Percentiles rank a stretch among this genome's conserved stretches.
These are phyloP conservation scores for Antigone vipio DNA, from an alignment of 2,113 vertebrate genomes.

Conservation along the genomic window DNA sequence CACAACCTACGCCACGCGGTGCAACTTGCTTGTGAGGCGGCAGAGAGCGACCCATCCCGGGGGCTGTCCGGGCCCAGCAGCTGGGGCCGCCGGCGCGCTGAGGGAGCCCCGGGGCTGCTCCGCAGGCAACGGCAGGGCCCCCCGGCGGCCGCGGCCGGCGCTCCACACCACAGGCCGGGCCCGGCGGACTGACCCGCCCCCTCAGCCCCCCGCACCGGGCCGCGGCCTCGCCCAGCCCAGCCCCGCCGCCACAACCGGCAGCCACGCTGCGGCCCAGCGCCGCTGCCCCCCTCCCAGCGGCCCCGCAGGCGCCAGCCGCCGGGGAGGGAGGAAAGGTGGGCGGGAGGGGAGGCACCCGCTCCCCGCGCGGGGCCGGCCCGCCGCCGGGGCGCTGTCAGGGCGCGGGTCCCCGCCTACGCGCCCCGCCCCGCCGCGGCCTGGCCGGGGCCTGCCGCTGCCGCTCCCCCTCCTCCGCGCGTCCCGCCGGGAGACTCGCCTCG, in stretches of 20 bases:
- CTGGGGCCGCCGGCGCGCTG: neutral
- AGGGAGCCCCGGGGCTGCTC: neutral
- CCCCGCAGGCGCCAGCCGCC: neutral
- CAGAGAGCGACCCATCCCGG: neutral
- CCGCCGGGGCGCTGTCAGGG: neutral
- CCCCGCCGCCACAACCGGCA: neutral
- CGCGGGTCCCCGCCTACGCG: neutral
- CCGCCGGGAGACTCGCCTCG: slow-evolving; percentile 52
- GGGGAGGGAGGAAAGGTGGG: neutral
- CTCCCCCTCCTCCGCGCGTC: slow-evolving; percentile 45
- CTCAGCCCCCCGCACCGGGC: neutral
- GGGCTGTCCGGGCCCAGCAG: neutral
- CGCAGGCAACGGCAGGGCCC: neutral
- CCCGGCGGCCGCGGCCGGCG: neutral
- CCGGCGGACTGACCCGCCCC: neutral
- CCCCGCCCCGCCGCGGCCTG: slow-evolving; percentile 6
- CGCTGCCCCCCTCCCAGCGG: neutral
- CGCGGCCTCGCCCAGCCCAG: neutral
- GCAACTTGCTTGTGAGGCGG: neutral
- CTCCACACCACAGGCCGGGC: neutral
- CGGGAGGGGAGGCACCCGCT: neutral
- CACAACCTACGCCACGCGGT: accelerated
- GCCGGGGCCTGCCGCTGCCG: neutral
- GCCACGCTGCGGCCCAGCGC: neutral
- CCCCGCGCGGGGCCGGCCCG: neutral